Conservation (phyloP, 1,140 invertebrate species). For the Parasteatoda tepidariorum region DNA sequence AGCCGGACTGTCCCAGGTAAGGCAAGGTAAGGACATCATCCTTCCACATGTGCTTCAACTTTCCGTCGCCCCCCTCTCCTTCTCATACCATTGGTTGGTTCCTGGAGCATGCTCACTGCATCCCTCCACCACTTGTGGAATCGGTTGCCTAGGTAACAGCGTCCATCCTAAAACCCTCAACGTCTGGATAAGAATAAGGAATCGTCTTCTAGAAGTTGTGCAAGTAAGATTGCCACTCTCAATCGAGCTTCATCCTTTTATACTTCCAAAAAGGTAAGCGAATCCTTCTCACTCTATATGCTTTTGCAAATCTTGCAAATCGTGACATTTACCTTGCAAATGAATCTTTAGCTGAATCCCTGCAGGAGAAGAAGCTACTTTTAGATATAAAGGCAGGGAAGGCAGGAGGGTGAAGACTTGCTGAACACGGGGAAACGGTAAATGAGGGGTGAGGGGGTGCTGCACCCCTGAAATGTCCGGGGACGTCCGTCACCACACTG, state of each 20-base stretch:
- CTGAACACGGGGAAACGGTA: neutral
- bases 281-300: neutral
- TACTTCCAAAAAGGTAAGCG: neutral
- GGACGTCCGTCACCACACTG: neutral
- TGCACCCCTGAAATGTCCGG: too few relatives aligned
- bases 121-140: conserved; percentile 40
- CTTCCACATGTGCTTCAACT: conserved; percentile 11
- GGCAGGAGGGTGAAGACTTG: too few relatives aligned
- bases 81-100: conserved; percentile 16
- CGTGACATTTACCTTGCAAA: too few relatives aligned
- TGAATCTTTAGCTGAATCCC: too few relatives aligned
- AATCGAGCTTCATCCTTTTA: neutral
- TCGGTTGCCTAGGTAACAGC: conserved; percentile 33
- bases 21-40: conserved; percentile 20
- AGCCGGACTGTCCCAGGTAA: conserved; percentile 18
- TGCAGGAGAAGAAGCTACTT: neutral
- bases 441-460: neutral
- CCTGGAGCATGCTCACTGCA: conserved; percentile 26
- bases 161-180: conserved; percentile 13
- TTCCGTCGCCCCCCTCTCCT: conserved; percentile 15
- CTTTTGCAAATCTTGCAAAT: too few relatives aligned
- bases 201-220: neutral
- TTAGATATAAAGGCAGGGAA: too few relatives aligned
- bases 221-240: neutral
- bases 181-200: neutral